Conservation (phyloP, 1,140 invertebrate species). For the Dufourea novaeangliae region DNA sequence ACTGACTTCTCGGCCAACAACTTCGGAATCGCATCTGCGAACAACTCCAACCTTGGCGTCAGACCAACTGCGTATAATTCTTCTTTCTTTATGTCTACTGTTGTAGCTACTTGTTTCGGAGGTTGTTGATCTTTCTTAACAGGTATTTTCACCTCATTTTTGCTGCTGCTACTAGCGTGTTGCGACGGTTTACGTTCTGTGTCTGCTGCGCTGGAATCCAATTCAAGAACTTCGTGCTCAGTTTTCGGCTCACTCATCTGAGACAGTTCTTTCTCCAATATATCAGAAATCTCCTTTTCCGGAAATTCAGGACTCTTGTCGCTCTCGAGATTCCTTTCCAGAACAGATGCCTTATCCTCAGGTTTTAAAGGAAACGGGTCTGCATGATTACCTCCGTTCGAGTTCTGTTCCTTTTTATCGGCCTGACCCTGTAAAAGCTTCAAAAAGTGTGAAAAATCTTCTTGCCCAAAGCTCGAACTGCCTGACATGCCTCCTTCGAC, state of each 20-base stretch:
- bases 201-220: conserved; percentile 44
- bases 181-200: neutral
- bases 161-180: conserved; percentile 24
- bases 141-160: conserved; percentile 30
- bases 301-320: conserved; percentile 69
- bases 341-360: neutral
- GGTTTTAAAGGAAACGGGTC: conserved; percentile 21
- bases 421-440: conserved; percentile 74
- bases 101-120: conserved; percentile 41
- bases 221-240: conserved; percentile 60
- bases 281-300: conserved; percentile 75
- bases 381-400: conserved; percentile 30
- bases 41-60: conserved; percentile 77
- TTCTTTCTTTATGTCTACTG: conserved; percentile 60
- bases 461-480: conserved; percentile 78
- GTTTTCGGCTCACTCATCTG: conserved; percentile 22
- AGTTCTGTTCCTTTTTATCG: conserved; percentile 58
- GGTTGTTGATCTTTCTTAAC: conserved; percentile 14
- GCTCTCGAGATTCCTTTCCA: conserved; percentile 19
- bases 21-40: conserved; percentile 79
- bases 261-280: conserved; percentile 70
- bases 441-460: conserved; percentile 79
- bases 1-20: conserved; percentile 75
- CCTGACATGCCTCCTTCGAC: conserved; percentile 72
- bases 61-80: conserved; percentile 77